These are phyloP conservation scores for Leptinotarsa rubiginosa DNA, from an alignment of 2,888 invertebrate genomes.

Conservation along the genomic window DNA sequence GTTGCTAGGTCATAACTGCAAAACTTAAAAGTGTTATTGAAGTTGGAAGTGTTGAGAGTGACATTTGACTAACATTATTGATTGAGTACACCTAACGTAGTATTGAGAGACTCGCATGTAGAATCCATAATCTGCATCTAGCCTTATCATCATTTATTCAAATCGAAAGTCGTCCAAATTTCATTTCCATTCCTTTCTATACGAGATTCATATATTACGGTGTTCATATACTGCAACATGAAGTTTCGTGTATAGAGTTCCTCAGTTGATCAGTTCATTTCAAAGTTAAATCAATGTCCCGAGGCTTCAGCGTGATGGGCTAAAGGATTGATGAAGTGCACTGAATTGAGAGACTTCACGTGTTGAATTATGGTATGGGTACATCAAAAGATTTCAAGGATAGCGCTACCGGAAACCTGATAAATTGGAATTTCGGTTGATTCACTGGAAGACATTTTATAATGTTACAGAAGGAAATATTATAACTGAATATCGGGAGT, in stretches of 20 bases:
- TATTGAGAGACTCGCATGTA: too few relatives aligned
- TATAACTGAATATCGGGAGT: too few relatives aligned
- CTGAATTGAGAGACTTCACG: slow-evolving; percentile 7
- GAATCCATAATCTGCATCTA: too few relatives aligned
- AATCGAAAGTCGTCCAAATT: too few relatives aligned
- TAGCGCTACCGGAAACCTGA: neutral
- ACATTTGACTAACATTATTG: too few relatives aligned
- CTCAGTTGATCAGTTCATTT: slow-evolving; percentile 17
- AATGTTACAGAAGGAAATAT: neutral
- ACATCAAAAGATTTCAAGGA: neutral
- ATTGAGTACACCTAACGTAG: too few relatives aligned
- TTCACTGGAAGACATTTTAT: neutral
- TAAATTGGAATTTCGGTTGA: neutral
- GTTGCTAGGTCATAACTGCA: too few relatives aligned
- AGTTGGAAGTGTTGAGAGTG: too few relatives aligned
- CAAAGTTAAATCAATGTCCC: slow-evolving; percentile 6
- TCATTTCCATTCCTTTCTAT: neutral
- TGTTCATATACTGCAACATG: neutral
- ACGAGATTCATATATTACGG: neutral
- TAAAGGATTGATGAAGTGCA: slow-evolving; percentile 6
- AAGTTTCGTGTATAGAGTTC: neutral
- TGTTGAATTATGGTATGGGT: slow-evolving; percentile 3
- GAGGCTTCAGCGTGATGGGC: slow-evolving; percentile 3
- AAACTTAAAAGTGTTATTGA: too few relatives aligned
- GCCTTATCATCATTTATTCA: too few relatives aligned